Conservation (phyloP, 2,797 vertebrate genomes). For the Pipistrellus pipistrellus region DNA sequence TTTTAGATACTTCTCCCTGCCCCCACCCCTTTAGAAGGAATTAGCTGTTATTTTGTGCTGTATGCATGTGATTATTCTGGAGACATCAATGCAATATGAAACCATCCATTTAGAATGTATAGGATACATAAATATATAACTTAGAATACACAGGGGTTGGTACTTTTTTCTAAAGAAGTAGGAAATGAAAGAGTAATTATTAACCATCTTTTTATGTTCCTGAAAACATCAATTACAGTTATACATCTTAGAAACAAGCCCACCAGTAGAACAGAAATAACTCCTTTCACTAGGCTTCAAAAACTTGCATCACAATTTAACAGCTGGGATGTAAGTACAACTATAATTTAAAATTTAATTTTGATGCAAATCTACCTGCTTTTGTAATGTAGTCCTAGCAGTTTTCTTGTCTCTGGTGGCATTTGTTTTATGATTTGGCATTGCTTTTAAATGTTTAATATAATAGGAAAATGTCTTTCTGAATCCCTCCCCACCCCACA, state of each 20-base stretch:
- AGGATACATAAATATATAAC: conserved; percentile 86
- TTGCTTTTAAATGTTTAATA: conserved; percentile 54
- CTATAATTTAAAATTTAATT: conserved; percentile 87
- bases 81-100: conserved; percentile 82
- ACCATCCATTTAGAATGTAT: conserved; percentile 84
- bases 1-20: conserved; percentile 73
- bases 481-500: too few relatives aligned
- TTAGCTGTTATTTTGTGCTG: conserved; percentile 83
- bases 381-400: conserved; percentile 76
- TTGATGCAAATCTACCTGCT: conserved; percentile 81
- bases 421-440: conserved; percentile 78
- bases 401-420: conserved; percentile 69
- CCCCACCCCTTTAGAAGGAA: conserved; percentile 64
- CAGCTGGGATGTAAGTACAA: conserved; percentile 84
- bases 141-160: conserved; percentile 78
- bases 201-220: conserved; percentile 85
- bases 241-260: conserved; percentile 84
- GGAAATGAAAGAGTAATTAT: conserved; percentile 87
- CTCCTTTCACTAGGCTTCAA: conserved; percentile 84
- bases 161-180: conserved; percentile 82
- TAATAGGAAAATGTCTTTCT: conserved; percentile 60
- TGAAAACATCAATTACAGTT: conserved; percentile 87
- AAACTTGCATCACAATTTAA: conserved; percentile 84
- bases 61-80: conserved; percentile 79
- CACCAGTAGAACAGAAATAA: conserved; percentile 85